phyloP scores from a whole-genome alignment of 2,888 invertebrate genomes.

The Drosophila helvetica region DNA sequence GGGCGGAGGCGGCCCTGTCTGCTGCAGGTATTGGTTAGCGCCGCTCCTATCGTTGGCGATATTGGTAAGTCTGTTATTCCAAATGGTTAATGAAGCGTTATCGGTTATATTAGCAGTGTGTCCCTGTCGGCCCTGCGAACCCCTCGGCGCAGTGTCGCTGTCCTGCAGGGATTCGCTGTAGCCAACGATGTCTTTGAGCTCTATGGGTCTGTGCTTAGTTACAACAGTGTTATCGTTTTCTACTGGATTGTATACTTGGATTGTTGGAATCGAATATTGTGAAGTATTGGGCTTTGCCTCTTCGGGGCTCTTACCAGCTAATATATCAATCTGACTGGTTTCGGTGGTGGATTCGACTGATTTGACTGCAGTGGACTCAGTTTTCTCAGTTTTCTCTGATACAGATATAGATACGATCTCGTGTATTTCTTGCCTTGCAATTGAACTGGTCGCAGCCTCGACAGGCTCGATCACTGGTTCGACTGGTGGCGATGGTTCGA shows the following conservation, averaged over 20 bases:
- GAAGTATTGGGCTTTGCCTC: conserved; percentile 28
- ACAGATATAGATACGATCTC: conserved; percentile 1
- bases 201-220: conserved; percentile 65
- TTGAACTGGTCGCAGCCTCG: neutral
- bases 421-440: conserved; percentile 1
- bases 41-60: conserved; percentile 55
- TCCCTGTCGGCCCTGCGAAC: conserved; percentile 56
- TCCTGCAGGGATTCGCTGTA: conserved; percentile 73
- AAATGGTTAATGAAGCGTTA: conserved; percentile 79
- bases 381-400: neutral
- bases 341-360: conserved; percentile 32
- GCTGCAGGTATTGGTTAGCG: conserved; percentile 59
- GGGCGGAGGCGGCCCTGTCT: conserved; percentile 70
- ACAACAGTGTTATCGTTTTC: conserved; percentile 43
- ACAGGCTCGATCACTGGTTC: conserved; percentile 3
- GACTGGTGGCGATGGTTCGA: conserved; percentile 13
- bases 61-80: conserved; percentile 78
- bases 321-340: conserved; percentile 35
- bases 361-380: conserved; percentile 10
- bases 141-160: conserved; percentile 52
- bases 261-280: conserved; percentile 50
- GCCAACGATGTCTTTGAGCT: conserved; percentile 68
- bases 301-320: conserved; percentile 58
- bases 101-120: conserved; percentile 81
- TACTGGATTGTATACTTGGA: conserved; percentile 47